These are phyloP conservation scores for Meiosimyza decipiens DNA, from an alignment of 2,888 invertebrate genomes.

Conservation along the genomic window DNA sequence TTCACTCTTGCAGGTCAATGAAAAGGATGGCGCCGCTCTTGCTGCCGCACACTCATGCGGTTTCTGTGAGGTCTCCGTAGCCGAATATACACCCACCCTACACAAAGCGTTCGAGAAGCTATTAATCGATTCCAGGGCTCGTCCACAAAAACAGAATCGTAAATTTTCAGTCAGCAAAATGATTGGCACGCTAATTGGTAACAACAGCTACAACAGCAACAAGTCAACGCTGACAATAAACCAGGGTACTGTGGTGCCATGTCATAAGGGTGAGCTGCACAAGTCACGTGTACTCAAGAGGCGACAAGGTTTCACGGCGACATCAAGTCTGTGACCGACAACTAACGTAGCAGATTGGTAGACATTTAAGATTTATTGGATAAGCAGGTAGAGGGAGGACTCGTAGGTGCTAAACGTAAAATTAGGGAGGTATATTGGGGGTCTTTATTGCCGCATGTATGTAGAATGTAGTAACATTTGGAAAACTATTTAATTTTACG, in stretches of 20 bases:
- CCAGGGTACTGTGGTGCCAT: constrained; percentile 72
- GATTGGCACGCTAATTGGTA: constrained; percentile 69
- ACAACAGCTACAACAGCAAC: constrained; percentile 48
- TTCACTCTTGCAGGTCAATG: constrained; percentile 72
- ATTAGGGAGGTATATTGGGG: no score
- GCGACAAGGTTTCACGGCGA: constrained; percentile 71
- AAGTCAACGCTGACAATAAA: constrained; percentile 63
- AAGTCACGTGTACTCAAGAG: constrained; percentile 71
- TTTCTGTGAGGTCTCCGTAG: constrained; percentile 85
- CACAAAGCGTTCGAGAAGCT: constrained; percentile 79
- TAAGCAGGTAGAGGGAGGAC: no score
- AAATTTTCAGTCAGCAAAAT: constrained; percentile 84
- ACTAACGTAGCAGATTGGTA: constrained; percentile 44
- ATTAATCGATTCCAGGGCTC: constrained; percentile 74
- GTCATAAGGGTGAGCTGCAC: constrained; percentile 72
- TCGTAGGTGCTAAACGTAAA: not conserved
- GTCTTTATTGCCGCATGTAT: no score
- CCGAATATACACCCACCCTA: constrained; percentile 80
- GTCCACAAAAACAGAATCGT: constrained; percentile 71
- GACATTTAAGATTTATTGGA: constrained; percentile 5
- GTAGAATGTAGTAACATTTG: no score
- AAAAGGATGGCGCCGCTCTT: constrained; percentile 76
- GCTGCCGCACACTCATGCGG: constrained; percentile 77
- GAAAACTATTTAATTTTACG: no score
- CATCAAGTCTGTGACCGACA: constrained; percentile 77